These are phyloP conservation scores for Tichodroma muraria DNA, from an alignment of 2,113 vertebrate genomes.

Conservation along the genomic window DNA sequence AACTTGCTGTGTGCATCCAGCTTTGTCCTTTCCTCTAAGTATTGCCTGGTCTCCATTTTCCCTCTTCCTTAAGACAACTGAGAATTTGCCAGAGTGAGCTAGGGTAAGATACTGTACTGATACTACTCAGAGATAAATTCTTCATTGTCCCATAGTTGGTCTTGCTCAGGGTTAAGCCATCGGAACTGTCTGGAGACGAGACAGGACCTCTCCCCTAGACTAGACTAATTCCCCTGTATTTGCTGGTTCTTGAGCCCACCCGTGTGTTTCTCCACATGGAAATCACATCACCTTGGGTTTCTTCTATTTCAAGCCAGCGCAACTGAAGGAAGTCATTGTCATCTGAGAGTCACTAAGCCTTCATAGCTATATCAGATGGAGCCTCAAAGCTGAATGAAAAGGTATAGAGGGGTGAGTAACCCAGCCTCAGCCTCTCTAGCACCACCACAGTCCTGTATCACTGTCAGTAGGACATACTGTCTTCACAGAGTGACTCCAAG, in stretches of 20 bases:
- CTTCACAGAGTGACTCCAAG: not conserved
- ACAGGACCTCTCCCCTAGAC: not conserved
- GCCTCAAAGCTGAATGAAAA: conserved; percentile 36
- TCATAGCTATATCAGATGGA: not conserved
- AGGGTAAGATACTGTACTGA: not conserved
- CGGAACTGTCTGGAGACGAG: not conserved
- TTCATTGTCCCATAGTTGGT: not conserved
- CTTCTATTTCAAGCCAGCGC: not conserved
- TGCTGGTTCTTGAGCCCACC: not conserved
- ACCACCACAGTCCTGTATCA: not conserved
- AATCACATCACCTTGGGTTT: not conserved
- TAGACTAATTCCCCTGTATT: not conserved
- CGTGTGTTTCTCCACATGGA: not conserved
- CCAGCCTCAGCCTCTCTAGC: not conserved
- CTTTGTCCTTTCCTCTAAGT: not conserved
- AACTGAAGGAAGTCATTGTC: not conserved
- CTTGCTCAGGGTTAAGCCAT: not conserved
- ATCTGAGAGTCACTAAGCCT: not conserved
- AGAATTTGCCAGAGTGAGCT: not conserved
- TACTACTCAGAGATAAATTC: not conserved
- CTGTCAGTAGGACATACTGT: not conserved
- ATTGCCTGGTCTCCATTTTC: not conserved
- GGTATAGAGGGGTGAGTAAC: not conserved
- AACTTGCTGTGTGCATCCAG: not conserved
- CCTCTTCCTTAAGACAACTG: not conserved